Base-by-base conservation (phyloP, 2,888 invertebrate genomes). In the Timema cristinae region DNA sequence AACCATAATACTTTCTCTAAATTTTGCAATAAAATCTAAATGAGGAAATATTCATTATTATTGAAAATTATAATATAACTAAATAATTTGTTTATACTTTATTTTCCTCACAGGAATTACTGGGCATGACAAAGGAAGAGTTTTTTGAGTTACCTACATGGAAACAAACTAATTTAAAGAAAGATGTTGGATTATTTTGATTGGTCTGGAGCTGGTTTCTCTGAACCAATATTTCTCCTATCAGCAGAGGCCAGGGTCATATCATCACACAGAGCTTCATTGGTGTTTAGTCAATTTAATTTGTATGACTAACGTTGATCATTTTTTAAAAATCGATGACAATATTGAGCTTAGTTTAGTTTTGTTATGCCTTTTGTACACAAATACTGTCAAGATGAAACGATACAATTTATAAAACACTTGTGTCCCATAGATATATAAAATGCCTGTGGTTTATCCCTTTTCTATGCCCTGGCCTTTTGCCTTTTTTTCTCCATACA, bases 91-190 rank as follows among this genome's bases (percentile, higher is more conserved):
- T 68, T 15, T 73, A 52, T n/a, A 51, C 11, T 70, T 68, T 71
- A 74, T 73, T 11, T 16, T 69, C 50, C 0, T 71, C 79, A 11
- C 83, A 91, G 91, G 88, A 89, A 80, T 85, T 89, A 74, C 85
- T 92, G 78, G 90, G 91, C 75, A 91, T 95, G 88, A 87, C 88
- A 77, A 91, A 91, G 82, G 90, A 91, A 76, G 95, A 95, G 79
- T 97, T 96, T 83, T 86, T 90, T 74, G 88, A 87, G 76, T 85
- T 97, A 76, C 95, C 96, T 10, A 83, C 89, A 15, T 97, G 97
- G 97, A 96, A 95, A 82, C 94, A 96, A 83, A 91, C 91, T 61
- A 91, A 93, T 79, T 84, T 95, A 79, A 97, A 97, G 84, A 95
- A 96, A 81, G 91, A 93, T 80, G 90, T 91, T 70, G 94, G 94